A percentile compares a stretch with the other conserved stretches of the same genome.
phyloP scores from a whole-genome alignment of 2,888 invertebrate species.

The Meteorus cinctellus region DNA sequence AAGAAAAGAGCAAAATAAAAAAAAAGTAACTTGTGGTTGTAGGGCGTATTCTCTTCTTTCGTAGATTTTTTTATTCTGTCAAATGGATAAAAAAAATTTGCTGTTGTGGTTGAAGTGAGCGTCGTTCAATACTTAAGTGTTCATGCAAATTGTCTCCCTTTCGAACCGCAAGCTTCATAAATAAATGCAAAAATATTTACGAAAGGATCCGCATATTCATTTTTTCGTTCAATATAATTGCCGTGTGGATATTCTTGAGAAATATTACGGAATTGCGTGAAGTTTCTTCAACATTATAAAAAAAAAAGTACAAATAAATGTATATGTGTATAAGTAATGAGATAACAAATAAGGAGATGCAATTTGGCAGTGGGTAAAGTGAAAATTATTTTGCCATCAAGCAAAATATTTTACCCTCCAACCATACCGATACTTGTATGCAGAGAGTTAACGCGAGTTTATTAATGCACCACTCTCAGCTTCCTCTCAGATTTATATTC shows the following conservation, averaged over 20 bases:
- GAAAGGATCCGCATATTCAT: constrained; percentile 13
- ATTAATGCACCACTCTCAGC: constrained; percentile 20
- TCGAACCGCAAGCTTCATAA: constrained; percentile 9
- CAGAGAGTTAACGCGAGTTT: constrained; percentile 14
- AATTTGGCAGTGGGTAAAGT: constrained; percentile 41
- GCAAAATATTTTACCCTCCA: constrained; percentile 3
- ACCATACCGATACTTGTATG: constrained; percentile 16
- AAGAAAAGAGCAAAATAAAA: background rate
- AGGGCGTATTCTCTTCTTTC: constrained; percentile 2
- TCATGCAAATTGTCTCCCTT: too few species aligned
- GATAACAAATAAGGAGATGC: constrained; percentile 31
- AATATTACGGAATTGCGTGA: background rate
- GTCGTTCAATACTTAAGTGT: too few species aligned
- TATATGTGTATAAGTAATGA: background rate
- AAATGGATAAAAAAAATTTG: background rate
- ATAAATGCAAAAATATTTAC: constrained; percentile 35
- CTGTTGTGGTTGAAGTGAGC: constrained; percentile 20
- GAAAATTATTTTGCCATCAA: constrained; percentile 54
- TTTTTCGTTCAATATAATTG: background rate
- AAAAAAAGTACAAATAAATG: background rate
- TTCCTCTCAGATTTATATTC: constrained; percentile 47
- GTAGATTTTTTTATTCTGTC: background rate
- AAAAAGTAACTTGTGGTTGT: background rate
- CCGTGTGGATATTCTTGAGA: background rate
- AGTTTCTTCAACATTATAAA: background rate